These are phyloP conservation scores for Himantopus leucocephalus DNA, from an alignment of 2,113 vertebrate genomes.

Conservation along the genomic window DNA sequence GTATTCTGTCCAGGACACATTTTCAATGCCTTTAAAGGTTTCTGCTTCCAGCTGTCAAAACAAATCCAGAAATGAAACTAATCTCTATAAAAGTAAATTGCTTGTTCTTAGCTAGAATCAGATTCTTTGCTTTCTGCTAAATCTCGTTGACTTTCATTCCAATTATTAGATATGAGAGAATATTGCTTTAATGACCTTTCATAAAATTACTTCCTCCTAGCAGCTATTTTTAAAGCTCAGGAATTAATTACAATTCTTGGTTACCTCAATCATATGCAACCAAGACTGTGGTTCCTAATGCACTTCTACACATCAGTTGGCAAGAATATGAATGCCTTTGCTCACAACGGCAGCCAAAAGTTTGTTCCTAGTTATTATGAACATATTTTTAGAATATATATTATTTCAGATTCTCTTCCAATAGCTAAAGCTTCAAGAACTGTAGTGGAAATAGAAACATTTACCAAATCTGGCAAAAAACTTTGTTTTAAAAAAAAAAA, in stretches of 20 bases:
- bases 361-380: not conserved
- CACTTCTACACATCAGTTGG: not conserved
- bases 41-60: slow-evolving; percentile 24
- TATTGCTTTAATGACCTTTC: not conserved
- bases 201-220: not conserved
- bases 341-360: not conserved
- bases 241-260: not conserved
- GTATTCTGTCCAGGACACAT: not conserved
- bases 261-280: not conserved
- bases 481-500: not conserved
- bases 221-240: not conserved
- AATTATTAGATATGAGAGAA: not conserved
- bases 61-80: not conserved
- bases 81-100: not conserved
- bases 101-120: not conserved
- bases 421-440: not conserved
- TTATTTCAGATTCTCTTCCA: slow-evolving; percentile 2
- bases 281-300: not conserved
- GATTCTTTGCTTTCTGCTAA: not conserved
- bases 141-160: not conserved
- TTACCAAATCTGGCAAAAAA: not conserved
- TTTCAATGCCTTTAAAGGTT: not conserved
- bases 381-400: not conserved
- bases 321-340: not conserved
- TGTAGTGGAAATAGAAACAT: not conserved